Conservation (phyloP, 2,797 vertebrate species). For the Sebastes nivosus region DNA sequence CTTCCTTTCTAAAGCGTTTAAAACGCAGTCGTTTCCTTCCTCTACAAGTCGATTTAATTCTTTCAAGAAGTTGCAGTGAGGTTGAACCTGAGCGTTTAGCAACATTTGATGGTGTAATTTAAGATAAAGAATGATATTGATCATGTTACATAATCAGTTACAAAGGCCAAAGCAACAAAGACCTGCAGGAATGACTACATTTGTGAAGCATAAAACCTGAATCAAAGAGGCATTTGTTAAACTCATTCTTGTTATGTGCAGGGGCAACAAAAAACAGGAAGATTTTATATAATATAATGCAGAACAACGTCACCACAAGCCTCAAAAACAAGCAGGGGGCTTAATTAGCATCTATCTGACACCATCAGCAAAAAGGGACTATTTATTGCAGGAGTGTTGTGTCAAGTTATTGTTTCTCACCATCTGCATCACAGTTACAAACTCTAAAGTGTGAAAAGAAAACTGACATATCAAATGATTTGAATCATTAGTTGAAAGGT, state of each 20-base stretch:
- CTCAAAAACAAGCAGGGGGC: not conserved
- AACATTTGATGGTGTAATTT: not conserved
- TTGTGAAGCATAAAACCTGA: not conserved
- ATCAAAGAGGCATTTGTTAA: not conserved
- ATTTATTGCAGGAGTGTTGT: not conserved
- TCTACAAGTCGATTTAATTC: not conserved
- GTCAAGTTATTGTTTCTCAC: not conserved
- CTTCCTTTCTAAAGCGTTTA: constrained; percentile 47
- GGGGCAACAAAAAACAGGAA: not conserved
- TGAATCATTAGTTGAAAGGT: not conserved
- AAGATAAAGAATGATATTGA: not conserved
- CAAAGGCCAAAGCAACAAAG: not conserved
- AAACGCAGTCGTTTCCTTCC: constrained; percentile 38
- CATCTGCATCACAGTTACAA: not conserved
- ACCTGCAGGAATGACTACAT: not conserved
- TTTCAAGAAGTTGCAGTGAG: not conserved
- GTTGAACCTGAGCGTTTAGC: not conserved
- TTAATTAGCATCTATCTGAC: not conserved
- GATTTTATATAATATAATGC: not conserved
- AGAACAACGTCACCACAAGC: not conserved
- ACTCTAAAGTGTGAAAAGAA: not conserved
- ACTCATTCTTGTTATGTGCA: not conserved
- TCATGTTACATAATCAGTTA: not conserved
- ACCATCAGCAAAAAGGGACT: not conserved
- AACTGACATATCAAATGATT: not conserved